Percentiles rank a stretch among this genome's conserved stretches.
Evolutionary conservation across 1,140 invertebrate genomes (phyloP).

Genomic region (Nephotettix cincticeps): DNA sequence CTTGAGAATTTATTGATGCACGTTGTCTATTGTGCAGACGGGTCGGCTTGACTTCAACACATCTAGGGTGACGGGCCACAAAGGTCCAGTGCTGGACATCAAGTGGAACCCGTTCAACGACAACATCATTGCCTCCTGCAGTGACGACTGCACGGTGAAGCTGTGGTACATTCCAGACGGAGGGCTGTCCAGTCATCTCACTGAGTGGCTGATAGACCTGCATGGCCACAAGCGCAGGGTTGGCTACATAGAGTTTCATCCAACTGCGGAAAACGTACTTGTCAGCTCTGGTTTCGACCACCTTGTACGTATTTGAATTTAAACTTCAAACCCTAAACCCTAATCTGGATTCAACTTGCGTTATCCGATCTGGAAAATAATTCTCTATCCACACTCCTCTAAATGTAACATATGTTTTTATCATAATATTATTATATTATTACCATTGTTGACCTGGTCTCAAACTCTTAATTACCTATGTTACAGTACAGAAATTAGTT

Average conservation of each 20-base stretch:
- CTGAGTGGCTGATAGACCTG: slow-evolving; percentile 83
- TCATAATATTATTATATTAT: no score
- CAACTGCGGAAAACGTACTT: slow-evolving; percentile 87
- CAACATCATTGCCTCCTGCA: slow-evolving; percentile 92
- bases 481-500: no score
- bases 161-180: slow-evolving; percentile 91
- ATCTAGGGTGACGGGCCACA: slow-evolving; percentile 76
- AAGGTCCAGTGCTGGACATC: slow-evolving; percentile 79
- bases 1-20: no score
- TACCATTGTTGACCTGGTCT: no score
- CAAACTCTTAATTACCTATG: slow-evolving; percentile 30
- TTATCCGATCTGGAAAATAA: no score
- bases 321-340: no score
- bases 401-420: no score
- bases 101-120: slow-evolving; percentile 94
- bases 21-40: slow-evolving; percentile 54
- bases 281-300: slow-evolving; percentile 86
- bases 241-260: slow-evolving; percentile 92
- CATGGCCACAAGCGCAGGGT: slow-evolving; percentile 84
- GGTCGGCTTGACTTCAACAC: slow-evolving; percentile 75
- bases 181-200: slow-evolving; percentile 75
- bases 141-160: slow-evolving; percentile 90
- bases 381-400: no score
- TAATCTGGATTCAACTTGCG: no score
- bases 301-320: slow-evolving; percentile 65